Evolutionary conservation across 2,888 invertebrate genomes (phyloP), one percentile per base, ranked within the genome.

Genomic region (Drosophila gaucha): DNA sequence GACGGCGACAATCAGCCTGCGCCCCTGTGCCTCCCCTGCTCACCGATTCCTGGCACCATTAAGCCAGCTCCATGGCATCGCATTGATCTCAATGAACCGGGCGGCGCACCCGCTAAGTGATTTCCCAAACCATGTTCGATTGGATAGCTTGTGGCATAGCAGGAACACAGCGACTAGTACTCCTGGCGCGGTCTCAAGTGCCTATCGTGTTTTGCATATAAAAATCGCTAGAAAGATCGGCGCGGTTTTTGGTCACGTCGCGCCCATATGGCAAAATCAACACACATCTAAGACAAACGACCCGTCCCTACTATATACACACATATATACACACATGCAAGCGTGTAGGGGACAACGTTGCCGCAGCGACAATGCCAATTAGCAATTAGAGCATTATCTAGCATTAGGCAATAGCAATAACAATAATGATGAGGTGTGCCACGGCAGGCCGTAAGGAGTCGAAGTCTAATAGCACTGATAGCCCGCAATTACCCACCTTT

Each of bases 311-410:
- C 26, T 3, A 43, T 14, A 5, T 9, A 14, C 26, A 43, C n/a
- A 30, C 6, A 30, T 3, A 14, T 3, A 33, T 1, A 33, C 5
- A 14, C 9, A 63, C 10, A 28, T 0, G 12, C n/a, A 8, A 2
- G 49, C 14, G 16, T 1, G 9, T 6, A 10, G 24, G 24, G 47
- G 16, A n/a, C 24, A 3, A 28, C 18, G 33, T 47, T 36, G 47
- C 56, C 56, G 47, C 39, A 46, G 47, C 28, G 44, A 24, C 60
- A 68, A 57, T 79, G 58, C 47, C 82, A 79, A 80, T 80, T 67
- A 68, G 77, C 80, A 80, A 80, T 80, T 80, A 80, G 82, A 82
- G 77, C 74, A 82, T 77, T 80, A 80, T 79, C 80, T 76, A 20
- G 47, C 44, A 74, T 70, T 74, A 70, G 74, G 47, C 59, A 47